These are phyloP conservation scores for Arenaria interpres DNA, from an alignment of 2,113 vertebrate genomes.

Conservation along the genomic window DNA sequence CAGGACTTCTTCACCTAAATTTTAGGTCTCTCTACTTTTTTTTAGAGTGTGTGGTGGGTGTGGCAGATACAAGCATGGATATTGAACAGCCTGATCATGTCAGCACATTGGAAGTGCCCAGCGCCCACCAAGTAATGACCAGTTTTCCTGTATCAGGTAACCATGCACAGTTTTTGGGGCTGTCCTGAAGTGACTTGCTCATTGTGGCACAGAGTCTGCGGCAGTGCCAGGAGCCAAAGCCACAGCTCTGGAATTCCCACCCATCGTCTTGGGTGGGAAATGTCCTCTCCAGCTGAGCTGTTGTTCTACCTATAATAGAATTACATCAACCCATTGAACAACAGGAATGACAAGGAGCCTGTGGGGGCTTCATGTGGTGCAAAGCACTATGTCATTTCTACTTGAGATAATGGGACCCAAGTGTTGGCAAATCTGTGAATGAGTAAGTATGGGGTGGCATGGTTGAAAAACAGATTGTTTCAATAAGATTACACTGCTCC, in stretches of 20 bases:
- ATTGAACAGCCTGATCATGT: background rate
- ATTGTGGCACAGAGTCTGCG: background rate
- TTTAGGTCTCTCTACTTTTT: background rate
- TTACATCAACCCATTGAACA: background rate
- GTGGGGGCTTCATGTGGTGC: background rate
- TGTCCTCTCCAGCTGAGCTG: background rate
- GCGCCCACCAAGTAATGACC: background rate
- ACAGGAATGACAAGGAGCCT: background rate
- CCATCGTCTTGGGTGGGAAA: background rate
- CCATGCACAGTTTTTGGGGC: background rate
- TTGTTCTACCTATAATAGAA: background rate
- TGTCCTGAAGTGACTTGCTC: background rate
- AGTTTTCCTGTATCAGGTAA: background rate
- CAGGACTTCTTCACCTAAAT: background rate
- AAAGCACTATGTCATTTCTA: background rate
- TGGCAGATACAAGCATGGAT: background rate
- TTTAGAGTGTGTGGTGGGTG: background rate
- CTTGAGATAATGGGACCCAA: background rate
- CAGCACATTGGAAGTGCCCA: background rate
- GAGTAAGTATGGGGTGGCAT: background rate
- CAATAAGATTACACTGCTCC: background rate
- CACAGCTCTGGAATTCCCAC: background rate
- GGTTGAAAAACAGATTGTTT: background rate
- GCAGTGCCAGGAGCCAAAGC: background rate
- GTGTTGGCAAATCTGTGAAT: background rate